Percentiles rank a stretch among this genome's conserved stretches.
Conservation (phyloP, 2,113 vertebrate species). For the Eidolon helvum region DNA sequence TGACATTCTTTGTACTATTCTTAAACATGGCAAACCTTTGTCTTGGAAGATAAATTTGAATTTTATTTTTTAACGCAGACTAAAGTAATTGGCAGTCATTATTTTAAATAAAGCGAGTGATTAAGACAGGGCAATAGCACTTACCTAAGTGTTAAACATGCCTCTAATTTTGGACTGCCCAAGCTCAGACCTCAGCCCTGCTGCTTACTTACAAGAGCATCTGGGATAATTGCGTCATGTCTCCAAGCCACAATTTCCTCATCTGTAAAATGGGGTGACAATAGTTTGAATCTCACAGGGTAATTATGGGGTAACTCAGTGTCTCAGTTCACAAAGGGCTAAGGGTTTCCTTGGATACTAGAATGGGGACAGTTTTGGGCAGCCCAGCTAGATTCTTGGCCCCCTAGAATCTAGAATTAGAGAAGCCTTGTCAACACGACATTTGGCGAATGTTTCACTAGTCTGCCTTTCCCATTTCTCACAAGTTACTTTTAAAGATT, state of each 20-base stretch:
- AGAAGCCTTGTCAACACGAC: background rate
- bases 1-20: background rate
- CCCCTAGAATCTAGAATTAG: background rate
- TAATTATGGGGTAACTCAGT: no score
- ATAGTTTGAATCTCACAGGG: fast-evolving
- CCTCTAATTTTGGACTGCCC: fast-evolving
- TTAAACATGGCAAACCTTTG: background rate
- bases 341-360: background rate
- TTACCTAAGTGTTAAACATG: no score
- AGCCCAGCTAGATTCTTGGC: background rate
- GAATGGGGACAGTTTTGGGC: background rate
- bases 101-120: background rate
- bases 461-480: background rate
- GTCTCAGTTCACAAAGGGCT: background rate
- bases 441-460: background rate
- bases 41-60: background rate
- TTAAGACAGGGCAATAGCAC: background rate
- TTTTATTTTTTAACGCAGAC: background rate
- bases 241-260: background rate
- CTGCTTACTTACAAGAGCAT: background rate
- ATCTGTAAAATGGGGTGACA: no score
- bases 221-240: fast-evolving
- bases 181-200: background rate
- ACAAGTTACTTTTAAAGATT: background rate
- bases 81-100: background rate